These are phyloP conservation scores for Pelmatolapia mariae DNA, from an alignment of 2,113 vertebrate genomes.

Conservation along the genomic window DNA sequence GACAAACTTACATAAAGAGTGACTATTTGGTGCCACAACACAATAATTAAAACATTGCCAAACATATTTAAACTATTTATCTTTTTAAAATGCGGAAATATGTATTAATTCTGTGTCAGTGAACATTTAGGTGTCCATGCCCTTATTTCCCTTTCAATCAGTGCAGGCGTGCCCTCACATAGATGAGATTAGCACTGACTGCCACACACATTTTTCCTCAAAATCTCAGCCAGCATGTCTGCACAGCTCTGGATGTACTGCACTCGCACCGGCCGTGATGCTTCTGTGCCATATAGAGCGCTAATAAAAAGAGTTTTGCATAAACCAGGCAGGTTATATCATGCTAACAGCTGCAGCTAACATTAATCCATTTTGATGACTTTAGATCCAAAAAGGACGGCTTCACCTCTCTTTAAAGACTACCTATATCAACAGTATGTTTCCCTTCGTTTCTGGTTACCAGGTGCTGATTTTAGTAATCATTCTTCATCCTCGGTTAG, in stretches of 20 bases:
- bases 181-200: background rate
- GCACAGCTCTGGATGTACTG: background rate
- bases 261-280: background rate
- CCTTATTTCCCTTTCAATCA: background rate
- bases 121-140: fast-evolving
- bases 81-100: fast-evolving
- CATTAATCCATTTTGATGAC: background rate
- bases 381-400: background rate
- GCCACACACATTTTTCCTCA: background rate
- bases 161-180: background rate
- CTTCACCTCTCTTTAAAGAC: background rate
- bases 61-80: background rate
- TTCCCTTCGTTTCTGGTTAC: fast-evolving
- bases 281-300: background rate
- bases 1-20: background rate
- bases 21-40: background rate
- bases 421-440: background rate
- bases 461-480: background rate
- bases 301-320: background rate
- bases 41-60: background rate
- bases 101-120: background rate
- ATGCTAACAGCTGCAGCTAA: background rate
- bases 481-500: background rate
- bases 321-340: background rate
- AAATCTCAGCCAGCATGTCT: background rate